Evolutionary conservation across 35 echinoderm and acorn worm genomes (phyloP).

Genomic region (Diadema setosum): DNA sequence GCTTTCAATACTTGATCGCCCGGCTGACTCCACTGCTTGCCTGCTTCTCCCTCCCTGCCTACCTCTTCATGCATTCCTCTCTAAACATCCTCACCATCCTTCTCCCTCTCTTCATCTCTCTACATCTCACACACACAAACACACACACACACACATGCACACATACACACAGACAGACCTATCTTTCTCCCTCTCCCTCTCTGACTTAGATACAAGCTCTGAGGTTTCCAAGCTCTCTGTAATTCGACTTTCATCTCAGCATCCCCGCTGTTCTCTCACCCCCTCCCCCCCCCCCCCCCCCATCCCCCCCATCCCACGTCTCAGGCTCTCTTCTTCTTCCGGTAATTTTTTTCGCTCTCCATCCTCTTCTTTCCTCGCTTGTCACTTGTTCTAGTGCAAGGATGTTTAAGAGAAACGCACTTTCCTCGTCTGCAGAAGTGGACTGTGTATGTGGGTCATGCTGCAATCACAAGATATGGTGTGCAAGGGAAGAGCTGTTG

Average conservation of each 20-base stretch:
- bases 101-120: not conserved
- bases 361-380: no score
- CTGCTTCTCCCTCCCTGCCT: not conserved
- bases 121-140: not conserved
- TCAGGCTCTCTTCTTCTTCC: no score
- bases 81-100: not conserved
- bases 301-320: no score
- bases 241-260: no score
- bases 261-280: not conserved
- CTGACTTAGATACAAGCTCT: not conserved
- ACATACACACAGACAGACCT: not conserved
- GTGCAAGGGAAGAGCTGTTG: no score
- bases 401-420: not conserved
- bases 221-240: no score
- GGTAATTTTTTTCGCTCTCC: not conserved
- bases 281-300: no score
- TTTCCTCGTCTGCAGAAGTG: not conserved
- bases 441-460: no score
- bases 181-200: not conserved
- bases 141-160: not conserved
- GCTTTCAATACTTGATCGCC: constrained; percentile 26
- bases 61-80: not conserved
- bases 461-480: no score
- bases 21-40: not conserved
- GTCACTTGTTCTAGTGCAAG: no score